Conservation (phyloP, 64 coral and sea anemone species). For the Stichodactyla helianthus region DNA sequence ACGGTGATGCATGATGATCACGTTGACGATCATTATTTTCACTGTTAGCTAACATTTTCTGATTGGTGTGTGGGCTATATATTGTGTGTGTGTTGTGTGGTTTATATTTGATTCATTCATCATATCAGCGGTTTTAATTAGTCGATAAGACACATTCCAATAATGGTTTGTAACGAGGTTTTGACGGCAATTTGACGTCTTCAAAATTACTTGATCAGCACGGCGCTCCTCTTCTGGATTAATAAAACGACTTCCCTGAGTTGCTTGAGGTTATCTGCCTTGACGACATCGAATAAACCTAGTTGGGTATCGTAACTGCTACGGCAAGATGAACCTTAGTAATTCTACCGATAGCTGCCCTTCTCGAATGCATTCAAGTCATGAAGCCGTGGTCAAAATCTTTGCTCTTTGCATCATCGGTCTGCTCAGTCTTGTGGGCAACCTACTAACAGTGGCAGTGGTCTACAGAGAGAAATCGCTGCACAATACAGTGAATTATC, state of each 20-base stretch:
- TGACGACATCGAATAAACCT: neutral
- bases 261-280: neutral
- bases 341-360: neutral
- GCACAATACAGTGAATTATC: conserved; percentile 25
- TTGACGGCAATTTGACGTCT: neutral
- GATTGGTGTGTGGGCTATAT: neutral
- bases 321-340: neutral
- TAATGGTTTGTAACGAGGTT: neutral
- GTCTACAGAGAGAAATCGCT: conserved; percentile 14
- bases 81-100: neutral
- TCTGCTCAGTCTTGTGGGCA: conserved; percentile 19
- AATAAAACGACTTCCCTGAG: neutral
- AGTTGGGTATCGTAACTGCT: neutral
- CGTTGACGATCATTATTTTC: neutral
- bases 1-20: neutral
- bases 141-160: neutral
- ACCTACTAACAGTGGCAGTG: conserved; percentile 13
- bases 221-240: neutral
- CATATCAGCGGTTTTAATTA: neutral
- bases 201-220: neutral
- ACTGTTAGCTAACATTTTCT: neutral
- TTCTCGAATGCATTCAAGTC: neutral
- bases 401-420: neutral
- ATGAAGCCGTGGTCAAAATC: neutral
- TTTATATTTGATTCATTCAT: too few species aligned